phyloP scores from a whole-genome alignment of 1,140 invertebrate species.

The Lordiphosa stackelbergi region DNA sequence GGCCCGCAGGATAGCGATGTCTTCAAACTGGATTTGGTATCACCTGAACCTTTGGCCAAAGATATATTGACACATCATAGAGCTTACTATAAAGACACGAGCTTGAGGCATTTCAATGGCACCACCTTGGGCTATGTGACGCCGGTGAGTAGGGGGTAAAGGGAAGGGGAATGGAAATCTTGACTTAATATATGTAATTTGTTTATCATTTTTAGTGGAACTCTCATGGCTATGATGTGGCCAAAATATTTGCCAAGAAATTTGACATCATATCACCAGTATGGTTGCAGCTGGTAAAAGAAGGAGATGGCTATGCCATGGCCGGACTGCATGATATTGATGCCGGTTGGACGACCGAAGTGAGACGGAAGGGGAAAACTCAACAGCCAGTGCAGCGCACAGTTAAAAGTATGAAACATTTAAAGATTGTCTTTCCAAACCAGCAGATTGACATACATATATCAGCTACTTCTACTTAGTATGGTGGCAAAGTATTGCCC shows the following conservation, averaged over 20 bases:
- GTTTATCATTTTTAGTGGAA: slow-evolving; percentile 88
- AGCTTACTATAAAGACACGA: slow-evolving; percentile 84
- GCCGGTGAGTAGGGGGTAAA: slow-evolving; percentile 83
- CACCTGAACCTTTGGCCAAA: slow-evolving; percentile 81
- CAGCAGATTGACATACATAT: no score
- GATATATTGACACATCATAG: slow-evolving; percentile 88
- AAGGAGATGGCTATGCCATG: slow-evolving; percentile 81
- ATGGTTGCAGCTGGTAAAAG: slow-evolving; percentile 89
- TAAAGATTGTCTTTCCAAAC: no score
- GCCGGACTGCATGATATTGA: slow-evolving; percentile 88
- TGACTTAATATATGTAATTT: neutral
- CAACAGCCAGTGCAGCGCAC: slow-evolving; percentile 76
- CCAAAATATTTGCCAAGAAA: slow-evolving; percentile 92
- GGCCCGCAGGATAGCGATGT: slow-evolving; percentile 84
- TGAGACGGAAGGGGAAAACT: slow-evolving; percentile 79
- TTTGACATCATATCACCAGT: slow-evolving; percentile 95
- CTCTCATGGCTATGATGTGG: slow-evolving; percentile 93
- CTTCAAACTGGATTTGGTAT: slow-evolving; percentile 83
- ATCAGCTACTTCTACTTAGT: no score
- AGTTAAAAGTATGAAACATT: slow-evolving; percentile 37
- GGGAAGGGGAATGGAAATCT: no score
- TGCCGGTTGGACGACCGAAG: slow-evolving; percentile 87
- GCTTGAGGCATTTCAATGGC: slow-evolving; percentile 82
- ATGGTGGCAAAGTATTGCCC: no score
- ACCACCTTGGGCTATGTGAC: slow-evolving; percentile 92